phyloP scores from a whole-genome alignment of 2,888 invertebrate genomes.

The Tridacna gigas region DNA sequence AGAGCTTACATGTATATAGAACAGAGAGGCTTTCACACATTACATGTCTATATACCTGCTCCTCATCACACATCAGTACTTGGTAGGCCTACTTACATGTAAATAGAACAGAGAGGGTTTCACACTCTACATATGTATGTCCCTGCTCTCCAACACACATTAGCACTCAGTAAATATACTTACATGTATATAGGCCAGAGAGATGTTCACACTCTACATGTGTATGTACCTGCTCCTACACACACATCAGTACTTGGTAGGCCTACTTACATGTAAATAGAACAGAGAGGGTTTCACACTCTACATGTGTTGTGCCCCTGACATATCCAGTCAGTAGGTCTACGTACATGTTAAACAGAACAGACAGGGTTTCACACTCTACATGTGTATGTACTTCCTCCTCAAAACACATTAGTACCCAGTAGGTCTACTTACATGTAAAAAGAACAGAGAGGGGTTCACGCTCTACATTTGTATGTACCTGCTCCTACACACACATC shows the following conservation, averaged over 20 bases:
- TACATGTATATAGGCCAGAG: not conserved
- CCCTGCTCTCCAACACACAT: slow-evolving; percentile 32
- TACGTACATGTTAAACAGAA: slow-evolving; percentile 33
- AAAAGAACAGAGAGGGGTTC: slow-evolving; percentile 12
- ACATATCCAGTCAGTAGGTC: slow-evolving; percentile 18
- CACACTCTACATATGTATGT: slow-evolving; percentile 39
- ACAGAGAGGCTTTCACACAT: slow-evolving; percentile 26
- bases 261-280: slow-evolving; percentile 34
- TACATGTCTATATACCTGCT: slow-evolving; percentile 14
- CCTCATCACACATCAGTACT: slow-evolving; percentile 27
- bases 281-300: slow-evolving; percentile 33
- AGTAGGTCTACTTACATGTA: slow-evolving; percentile 3
- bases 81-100: slow-evolving; percentile 32
- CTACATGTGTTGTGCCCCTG: slow-evolving; percentile 23
- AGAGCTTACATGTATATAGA: not conserved
- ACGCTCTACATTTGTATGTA: slow-evolving; percentile 26
- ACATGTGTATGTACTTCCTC: slow-evolving; percentile 24
- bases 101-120: slow-evolving; percentile 23
- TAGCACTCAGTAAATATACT: slow-evolving; percentile 2
- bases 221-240: slow-evolving; percentile 19
- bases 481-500: slow-evolving; percentile 24
- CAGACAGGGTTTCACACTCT: slow-evolving; percentile 31
- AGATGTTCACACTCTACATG: slow-evolving; percentile 32
- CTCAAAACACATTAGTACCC: slow-evolving; percentile 25
- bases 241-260: slow-evolving; percentile 25